Evolutionary conservation across 2,888 invertebrate species (phyloP).

Genomic region (Hyles lineata): DNA sequence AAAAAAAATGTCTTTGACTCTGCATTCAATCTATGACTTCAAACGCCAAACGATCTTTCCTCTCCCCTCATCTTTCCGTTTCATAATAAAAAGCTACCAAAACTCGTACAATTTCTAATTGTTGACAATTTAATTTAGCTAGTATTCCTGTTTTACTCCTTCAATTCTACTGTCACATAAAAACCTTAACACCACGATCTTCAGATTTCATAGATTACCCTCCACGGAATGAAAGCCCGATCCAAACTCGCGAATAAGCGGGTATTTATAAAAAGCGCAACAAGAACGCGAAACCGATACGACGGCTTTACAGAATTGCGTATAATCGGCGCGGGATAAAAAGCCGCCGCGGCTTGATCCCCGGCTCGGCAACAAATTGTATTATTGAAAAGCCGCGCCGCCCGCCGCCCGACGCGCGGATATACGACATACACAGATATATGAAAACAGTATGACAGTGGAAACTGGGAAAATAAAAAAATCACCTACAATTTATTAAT

Average conservation of each 20-base stretch:
- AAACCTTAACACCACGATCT: neutral
- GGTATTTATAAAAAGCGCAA: constrained; percentile 22
- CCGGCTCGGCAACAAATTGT: constrained; percentile 46
- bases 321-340: constrained; percentile 47
- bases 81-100: no score
- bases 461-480: no score
- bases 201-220: neutral
- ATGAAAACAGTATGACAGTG: constrained; percentile 9
- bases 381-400: constrained; percentile 46
- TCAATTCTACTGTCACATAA: neutral
- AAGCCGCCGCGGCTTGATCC: constrained; percentile 35
- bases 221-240: neutral
- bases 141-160: no score
- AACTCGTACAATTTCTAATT: no score
- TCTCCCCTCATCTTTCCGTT: no score
- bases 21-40: no score
- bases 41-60: no score
- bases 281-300: constrained; percentile 46
- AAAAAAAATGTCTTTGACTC: no score
- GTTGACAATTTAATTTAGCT: no score
- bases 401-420: constrained; percentile 18
- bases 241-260: neutral
- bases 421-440: neutral
- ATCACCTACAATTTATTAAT: no score
- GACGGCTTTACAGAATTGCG: constrained; percentile 43